These are phyloP conservation scores for Heptranchias perlo DNA, from an alignment of 2,113 vertebrate species.

Conservation along the genomic window DNA sequence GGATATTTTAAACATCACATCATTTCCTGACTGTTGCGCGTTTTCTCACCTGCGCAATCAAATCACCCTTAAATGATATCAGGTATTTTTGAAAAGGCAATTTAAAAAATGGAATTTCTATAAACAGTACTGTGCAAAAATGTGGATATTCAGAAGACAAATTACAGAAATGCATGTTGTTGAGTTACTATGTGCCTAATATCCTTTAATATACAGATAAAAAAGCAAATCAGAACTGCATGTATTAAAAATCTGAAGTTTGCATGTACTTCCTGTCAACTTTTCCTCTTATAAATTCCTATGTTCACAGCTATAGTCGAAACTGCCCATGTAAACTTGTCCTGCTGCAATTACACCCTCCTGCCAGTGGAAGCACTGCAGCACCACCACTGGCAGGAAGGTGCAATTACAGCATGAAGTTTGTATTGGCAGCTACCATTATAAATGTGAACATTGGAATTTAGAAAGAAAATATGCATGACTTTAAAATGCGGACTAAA, in stretches of 20 bases:
- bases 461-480: neutral
- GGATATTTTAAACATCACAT: neutral
- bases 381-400: neutral
- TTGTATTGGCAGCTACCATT: neutral
- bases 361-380: conserved; percentile 21
- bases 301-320: neutral
- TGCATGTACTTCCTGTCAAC: neutral
- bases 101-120: neutral
- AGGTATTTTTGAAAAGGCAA: too few relatives aligned
- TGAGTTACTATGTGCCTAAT: neutral
- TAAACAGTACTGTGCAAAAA: neutral
- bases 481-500: neutral
- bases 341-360: neutral
- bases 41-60: neutral
- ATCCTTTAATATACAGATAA: neutral
- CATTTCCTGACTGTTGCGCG: neutral
- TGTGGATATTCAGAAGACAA: neutral
- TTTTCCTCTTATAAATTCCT: neutral
- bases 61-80: neutral
- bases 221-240: neutral
- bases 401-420: neutral
- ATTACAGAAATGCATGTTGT: neutral
- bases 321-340: neutral
- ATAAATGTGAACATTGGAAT: neutral
- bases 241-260: neutral